These are phyloP conservation scores for Bombus affinis DNA, from an alignment of 1,140 invertebrate genomes.

Conservation along the genomic window DNA sequence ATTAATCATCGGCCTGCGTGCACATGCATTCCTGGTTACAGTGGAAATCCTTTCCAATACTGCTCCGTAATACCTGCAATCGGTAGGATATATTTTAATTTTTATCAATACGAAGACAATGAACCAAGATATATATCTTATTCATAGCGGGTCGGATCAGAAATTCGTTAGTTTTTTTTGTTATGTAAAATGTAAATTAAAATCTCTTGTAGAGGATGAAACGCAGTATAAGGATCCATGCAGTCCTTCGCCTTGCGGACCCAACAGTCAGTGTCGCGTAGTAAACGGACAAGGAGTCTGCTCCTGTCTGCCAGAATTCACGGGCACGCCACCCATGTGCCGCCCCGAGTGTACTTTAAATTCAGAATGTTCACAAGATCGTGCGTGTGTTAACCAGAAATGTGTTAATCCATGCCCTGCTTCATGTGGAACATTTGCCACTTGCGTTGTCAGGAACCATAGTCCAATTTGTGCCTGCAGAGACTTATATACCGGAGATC, in stretches of 20 bases:
- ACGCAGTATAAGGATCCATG: no score
- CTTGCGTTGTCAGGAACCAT: no score
- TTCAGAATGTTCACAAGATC: constrained; percentile 86
- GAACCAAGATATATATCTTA: no score
- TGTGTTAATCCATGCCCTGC: constrained; percentile 87
- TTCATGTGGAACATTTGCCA: no score
- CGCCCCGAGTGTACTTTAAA: constrained; percentile 88
- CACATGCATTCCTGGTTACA: constrained; percentile 84
- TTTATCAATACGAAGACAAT: no score
- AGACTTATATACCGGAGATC: no score
- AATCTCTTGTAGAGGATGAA: no score
- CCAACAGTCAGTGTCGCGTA: constrained; percentile 85
- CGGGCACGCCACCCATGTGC: constrained; percentile 87
- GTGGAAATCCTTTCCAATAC: constrained; percentile 85
- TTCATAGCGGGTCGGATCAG: no score
- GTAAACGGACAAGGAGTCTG: constrained; percentile 86
- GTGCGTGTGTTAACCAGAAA: constrained; percentile 84
- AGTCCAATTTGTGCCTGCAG: no score
- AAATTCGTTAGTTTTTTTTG: no score
- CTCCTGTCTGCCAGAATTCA: constrained; percentile 86
- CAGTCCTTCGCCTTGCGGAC: constrained; percentile 80
- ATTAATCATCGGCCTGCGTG: constrained; percentile 86
- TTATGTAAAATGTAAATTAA: accelerated
- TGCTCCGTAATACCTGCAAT: constrained; percentile 69
- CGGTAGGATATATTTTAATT: no score